Conservation (phyloP, 2,888 invertebrate species). For the Muscina levida region DNA sequence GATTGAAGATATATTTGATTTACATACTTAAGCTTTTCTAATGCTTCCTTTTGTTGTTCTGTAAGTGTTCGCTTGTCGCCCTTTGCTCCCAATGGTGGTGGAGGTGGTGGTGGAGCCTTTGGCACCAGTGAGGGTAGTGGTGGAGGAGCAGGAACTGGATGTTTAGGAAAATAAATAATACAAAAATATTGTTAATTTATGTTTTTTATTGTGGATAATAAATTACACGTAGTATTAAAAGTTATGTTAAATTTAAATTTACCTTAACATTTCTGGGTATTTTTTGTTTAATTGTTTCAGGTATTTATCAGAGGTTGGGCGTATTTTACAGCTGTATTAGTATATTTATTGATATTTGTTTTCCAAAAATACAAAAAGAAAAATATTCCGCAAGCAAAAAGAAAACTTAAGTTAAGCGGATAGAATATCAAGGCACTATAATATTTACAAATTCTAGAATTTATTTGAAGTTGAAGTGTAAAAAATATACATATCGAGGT, state of each 20-base stretch:
- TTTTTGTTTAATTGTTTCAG: constrained; percentile 27
- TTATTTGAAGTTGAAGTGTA: too few relatives aligned
- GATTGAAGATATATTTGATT: too few relatives aligned
- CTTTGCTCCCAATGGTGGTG: constrained; percentile 84
- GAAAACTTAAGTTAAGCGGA: too few relatives aligned
- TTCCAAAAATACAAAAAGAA: too few relatives aligned
- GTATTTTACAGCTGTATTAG: too few relatives aligned
- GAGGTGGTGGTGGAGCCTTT: constrained; percentile 86
- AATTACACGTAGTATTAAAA: too few relatives aligned
- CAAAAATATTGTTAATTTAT: not conserved
- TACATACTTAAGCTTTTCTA: constrained; percentile 88
- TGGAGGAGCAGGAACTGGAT: constrained; percentile 79
- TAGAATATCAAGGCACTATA: too few relatives aligned
- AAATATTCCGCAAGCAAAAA: too few relatives aligned
- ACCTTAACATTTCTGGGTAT: constrained; percentile 25
- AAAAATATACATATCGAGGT: too few relatives aligned
- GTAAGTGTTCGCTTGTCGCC: constrained; percentile 83
- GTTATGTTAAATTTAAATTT: constrained; percentile 12
- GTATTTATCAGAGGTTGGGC: constrained; percentile 16
- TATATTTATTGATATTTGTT: too few relatives aligned
- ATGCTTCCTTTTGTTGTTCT: constrained; percentile 83
- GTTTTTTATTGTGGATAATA: too few relatives aligned
- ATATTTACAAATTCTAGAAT: too few relatives aligned
- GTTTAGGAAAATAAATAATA: constrained; percentile 37
- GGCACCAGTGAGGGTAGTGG: constrained; percentile 78